A percentile compares a stretch with the other conserved stretches of the same genome.
phyloP scores from a whole-genome alignment of 2,797 vertebrate species.

The Scolopax rusticola region DNA sequence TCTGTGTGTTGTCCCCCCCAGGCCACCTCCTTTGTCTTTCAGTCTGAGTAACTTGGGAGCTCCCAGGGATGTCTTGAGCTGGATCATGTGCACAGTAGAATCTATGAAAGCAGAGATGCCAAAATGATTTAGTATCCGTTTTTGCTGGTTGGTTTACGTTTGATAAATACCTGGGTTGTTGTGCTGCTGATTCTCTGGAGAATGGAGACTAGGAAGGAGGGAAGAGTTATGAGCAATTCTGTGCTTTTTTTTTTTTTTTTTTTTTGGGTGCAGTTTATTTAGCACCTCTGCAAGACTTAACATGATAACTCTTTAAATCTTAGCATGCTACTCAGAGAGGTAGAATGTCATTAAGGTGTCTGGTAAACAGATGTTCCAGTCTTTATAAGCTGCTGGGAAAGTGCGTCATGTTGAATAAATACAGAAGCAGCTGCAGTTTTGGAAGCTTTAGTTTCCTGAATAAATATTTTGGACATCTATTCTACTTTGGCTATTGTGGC shows the following conservation, averaged over 20 bases:
- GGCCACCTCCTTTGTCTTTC: neutral
- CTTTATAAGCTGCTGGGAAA: constrained; percentile 36
- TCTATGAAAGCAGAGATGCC: neutral
- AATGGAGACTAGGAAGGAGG: neutral
- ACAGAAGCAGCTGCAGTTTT: constrained; percentile 22
- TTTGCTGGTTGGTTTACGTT: neutral
- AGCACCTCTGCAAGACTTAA: constrained; percentile 48
- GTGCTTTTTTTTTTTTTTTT: neutral
- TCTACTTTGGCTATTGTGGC: neutral
- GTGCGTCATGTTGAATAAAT: neutral
- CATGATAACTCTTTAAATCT: constrained; percentile 36
- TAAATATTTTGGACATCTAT: neutral
- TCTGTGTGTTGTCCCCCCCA: neutral
- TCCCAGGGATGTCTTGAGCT: neutral
- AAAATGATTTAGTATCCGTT: neutral
- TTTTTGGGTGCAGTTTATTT: neutral
- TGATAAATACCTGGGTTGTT: neutral
- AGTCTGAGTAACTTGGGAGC: neutral
- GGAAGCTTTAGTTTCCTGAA: constrained; percentile 8
- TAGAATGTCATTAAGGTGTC: constrained; percentile 55
- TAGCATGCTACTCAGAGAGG: neutral
- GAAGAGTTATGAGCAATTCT: neutral
- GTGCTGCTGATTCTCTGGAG: neutral
- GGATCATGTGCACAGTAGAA: neutral
- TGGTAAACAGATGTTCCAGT: constrained; percentile 62